Base-by-base conservation (phyloP, 1,140 invertebrate species). In the Pogonognathellus flavescens region DNA sequence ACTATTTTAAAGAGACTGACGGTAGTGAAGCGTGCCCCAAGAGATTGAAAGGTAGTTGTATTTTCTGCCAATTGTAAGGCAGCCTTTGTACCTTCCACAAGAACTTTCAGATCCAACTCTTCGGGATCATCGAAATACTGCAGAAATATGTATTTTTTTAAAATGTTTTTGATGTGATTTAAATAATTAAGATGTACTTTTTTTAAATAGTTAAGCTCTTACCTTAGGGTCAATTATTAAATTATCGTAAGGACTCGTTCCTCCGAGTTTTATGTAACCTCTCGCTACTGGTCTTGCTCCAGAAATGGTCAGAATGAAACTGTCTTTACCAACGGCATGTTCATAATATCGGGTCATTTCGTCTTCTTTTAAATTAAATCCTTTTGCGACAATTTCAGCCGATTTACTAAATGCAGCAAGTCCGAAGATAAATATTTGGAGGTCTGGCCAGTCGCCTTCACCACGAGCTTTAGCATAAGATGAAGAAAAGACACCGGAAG, bases 191-290 rank as follows among this genome's bases (percentile, higher is more conserved):
- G n/a, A n/a, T n/a, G n/a, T n/a, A n/a, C n/a, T n/a, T n/a, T n/a
- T n/a, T n/a, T n/a, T n/a, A n/a, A n/a, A n/a, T n/a, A n/a, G n/a
- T n/a, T n/a, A n/a, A n/a, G n/a, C n/a, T n/a, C n/a, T n/a, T n/a
- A n/a, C n/a, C n/a, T 13, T 20, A 4, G 76, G 76, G n/a, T 55
- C 53, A 3, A 80, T 80, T 11, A 80, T 10, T 22, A 53, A 18
- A 1, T 52, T 20, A 22, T 80, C 76, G 9, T 16, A 41, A 7
- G 76, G 52, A 55, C 76, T 52, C 3, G n/a, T 53, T 84, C 92
- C 93, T 84, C 92, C 91, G 2, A 97, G 90, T 89, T 92, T 92
- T 31, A 97, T 92, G 84, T 92, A 92, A 1, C 96, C 96, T 82
- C 91, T 92, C 31, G 94, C 95, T 90, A 94, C 94, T 0, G 96